Percentiles rank a stretch among this genome's conserved stretches.
Evolutionary conservation across 1,140 invertebrate genomes (phyloP).

Genomic region (Prorops nasuta): DNA sequence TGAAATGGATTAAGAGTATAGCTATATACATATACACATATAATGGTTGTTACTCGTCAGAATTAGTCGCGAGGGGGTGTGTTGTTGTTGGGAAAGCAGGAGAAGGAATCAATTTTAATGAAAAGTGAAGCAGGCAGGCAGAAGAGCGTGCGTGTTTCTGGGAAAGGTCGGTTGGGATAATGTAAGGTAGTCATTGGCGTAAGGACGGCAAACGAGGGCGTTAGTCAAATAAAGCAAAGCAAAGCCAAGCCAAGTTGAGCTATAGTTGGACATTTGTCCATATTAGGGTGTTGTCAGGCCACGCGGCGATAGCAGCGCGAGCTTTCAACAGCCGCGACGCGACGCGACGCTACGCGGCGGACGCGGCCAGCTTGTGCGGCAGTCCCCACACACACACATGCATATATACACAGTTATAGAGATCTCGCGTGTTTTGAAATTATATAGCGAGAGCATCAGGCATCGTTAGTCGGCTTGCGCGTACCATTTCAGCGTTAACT

Average conservation of each 20-base stretch:
- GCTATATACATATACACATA: too few species aligned
- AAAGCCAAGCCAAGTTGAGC: slow-evolving; percentile 44
- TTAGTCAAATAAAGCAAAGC: slow-evolving; percentile 53
- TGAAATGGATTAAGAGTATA: too few species aligned
- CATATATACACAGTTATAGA: too few species aligned
- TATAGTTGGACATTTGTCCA: slow-evolving; percentile 52
- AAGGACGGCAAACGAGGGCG: slow-evolving; percentile 47
- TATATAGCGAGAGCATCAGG: slow-evolving; percentile 40
- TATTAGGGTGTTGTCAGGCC: slow-evolving; percentile 42
- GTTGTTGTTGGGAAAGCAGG: too few species aligned
- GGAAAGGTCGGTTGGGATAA: slow-evolving; percentile 12
- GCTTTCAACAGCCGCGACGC: too few species aligned
- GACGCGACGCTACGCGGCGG: too few species aligned
- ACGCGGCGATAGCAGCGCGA: slow-evolving; percentile 16
- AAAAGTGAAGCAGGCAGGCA: background rate
- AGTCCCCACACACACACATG: too few species aligned
- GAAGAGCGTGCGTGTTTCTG: background rate
- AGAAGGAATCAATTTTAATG: too few species aligned
- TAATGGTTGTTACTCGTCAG: too few species aligned
- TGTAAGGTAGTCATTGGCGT: too few species aligned
- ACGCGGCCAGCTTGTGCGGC: too few species aligned
- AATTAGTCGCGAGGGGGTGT: too few species aligned
- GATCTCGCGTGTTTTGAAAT: slow-evolving; percentile 41
- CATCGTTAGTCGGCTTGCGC: slow-evolving; percentile 33
- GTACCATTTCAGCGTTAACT: slow-evolving; percentile 34